Conservation (phyloP, 30 jellyfish, hydroid and myxozoan species). For the Turritopsis rubra region DNA sequence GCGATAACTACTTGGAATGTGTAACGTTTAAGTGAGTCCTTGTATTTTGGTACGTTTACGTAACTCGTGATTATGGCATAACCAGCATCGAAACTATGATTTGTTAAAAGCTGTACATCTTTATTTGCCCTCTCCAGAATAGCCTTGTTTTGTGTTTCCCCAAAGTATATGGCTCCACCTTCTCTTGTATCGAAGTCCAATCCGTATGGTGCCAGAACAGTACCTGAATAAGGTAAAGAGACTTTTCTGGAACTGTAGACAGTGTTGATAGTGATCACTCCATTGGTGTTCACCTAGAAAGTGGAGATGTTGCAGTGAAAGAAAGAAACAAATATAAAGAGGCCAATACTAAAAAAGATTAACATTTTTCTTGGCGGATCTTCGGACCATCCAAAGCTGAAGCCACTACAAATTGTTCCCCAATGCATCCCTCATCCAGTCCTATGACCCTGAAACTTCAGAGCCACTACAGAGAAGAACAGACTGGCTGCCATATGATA, state of each 20-base stretch:
- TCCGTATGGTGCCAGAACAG: neutral
- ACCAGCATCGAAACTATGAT: neutral
- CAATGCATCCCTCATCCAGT: too few species aligned
- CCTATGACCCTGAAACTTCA: too few species aligned
- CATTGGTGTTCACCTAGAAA: neutral
- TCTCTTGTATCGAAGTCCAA: neutral
- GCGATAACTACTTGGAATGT: constrained; percentile 9
- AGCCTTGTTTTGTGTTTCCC: neutral
- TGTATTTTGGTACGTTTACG: neutral
- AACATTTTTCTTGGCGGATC: too few species aligned
- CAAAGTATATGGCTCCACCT: constrained; percentile 13
- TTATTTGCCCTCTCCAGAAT: neutral
- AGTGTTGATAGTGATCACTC: neutral
- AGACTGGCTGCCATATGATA: too few species aligned
- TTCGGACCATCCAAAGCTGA: too few species aligned
- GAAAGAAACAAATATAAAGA: too few species aligned
- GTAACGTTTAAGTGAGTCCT: neutral
- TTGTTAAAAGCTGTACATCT: neutral
- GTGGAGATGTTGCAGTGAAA: neutral
- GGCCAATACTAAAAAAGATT: too few species aligned
- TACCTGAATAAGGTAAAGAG: neutral
- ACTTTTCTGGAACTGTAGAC: neutral
- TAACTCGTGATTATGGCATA: neutral
- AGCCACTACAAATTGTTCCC: too few species aligned
- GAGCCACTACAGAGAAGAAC: too few species aligned